A percentile compares a stretch with the other conserved stretches of the same genome.
phyloP scores from a whole-genome alignment of 2,888 invertebrate genomes.

The Andrena fulva region DNA sequence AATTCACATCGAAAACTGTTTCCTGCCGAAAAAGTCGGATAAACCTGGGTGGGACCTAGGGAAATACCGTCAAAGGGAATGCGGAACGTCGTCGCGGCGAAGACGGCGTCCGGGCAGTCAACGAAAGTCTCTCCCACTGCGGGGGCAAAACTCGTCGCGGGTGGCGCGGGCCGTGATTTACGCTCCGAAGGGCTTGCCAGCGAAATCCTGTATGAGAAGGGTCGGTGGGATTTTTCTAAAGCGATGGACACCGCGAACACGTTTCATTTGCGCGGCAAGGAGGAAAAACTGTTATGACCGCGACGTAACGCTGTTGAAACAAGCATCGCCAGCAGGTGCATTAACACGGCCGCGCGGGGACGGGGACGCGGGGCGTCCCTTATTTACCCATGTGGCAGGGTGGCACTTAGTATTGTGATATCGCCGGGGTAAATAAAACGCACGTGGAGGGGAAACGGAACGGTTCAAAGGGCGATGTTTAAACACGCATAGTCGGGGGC shows the following conservation, averaged over 20 bases:
- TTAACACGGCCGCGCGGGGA: slow-evolving; percentile 63
- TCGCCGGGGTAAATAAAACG: slow-evolving; percentile 73
- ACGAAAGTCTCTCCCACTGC: neutral
- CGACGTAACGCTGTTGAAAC: slow-evolving; percentile 73
- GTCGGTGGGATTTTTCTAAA: slow-evolving; percentile 27
- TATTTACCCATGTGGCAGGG: slow-evolving; percentile 75
- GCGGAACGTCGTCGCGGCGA: neutral
- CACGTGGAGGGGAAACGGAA: slow-evolving; percentile 18
- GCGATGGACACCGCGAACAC: neutral
- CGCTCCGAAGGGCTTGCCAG: slow-evolving; percentile 2
- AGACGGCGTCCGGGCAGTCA: neutral
- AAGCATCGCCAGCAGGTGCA: slow-evolving; percentile 63
- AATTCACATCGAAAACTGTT: neutral
- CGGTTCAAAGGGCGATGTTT: slow-evolving; percentile 64
- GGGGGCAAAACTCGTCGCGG: neutral
- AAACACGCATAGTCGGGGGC: slow-evolving; percentile 63
- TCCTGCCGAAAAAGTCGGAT: neutral
- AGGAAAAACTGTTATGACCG: slow-evolving; percentile 67
- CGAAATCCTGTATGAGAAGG: slow-evolving; percentile 19
- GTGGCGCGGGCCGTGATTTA: neutral
- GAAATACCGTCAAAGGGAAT: slow-evolving; percentile 1
- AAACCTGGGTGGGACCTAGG: neutral
- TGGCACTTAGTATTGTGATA: slow-evolving; percentile 77
- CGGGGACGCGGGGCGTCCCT: slow-evolving; percentile 52
- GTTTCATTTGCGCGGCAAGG: slow-evolving; percentile 65